Percentiles rank a stretch among this genome's conserved stretches.
Conservation (phyloP, 2,113 vertebrate genomes). For the Mustelus asterias region DNA sequence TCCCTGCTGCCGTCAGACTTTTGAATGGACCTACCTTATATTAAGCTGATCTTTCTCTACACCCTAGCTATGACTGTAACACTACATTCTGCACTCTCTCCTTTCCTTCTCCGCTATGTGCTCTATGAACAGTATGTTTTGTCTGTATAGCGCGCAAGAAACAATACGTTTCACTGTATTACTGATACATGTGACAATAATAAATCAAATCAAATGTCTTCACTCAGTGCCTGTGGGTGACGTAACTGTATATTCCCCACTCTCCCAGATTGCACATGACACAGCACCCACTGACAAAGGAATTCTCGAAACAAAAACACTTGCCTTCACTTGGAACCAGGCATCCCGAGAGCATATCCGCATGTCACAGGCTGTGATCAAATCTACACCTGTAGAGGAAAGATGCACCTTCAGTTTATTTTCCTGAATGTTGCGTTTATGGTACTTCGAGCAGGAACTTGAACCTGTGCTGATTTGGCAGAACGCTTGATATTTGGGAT, state of each 20-base stretch:
- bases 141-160: no score
- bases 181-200: no score
- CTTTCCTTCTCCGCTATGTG: no score
- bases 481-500: not conserved
- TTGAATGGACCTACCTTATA: no score
- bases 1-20: no score
- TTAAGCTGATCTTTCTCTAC: no score
- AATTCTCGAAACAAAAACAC: not conserved
- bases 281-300: not conserved
- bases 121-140: no score
- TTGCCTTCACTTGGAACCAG: conserved; percentile 82
- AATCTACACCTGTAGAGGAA: conserved; percentile 64
- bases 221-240: not conserved
- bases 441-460: not conserved
- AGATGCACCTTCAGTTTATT: conserved; percentile 5
- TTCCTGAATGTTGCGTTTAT: not conserved
- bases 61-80: no score
- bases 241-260: not conserved
- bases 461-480: no score
- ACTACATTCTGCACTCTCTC: no score
- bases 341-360: conserved; percentile 75
- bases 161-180: no score
- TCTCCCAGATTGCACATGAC: not conserved
- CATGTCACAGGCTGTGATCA: conserved; percentile 80
- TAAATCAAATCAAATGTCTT: not conserved